phyloP scores from a whole-genome alignment of 2,888 invertebrate species.

The Tridacna crocea region DNA sequence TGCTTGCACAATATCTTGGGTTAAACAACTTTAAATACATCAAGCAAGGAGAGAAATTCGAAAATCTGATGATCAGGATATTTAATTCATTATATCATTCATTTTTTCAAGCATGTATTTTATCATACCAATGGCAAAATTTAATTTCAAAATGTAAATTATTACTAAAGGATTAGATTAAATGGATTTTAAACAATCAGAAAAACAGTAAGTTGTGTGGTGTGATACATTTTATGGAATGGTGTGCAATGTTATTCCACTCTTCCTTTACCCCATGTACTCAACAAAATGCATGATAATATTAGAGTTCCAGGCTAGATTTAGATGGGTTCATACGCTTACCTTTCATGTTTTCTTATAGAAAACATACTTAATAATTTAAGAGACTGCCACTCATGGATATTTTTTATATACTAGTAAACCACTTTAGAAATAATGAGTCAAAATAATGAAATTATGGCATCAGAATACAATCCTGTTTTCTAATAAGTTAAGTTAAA shows the following conservation, averaged over 20 bases:
- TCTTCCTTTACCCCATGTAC: neutral
- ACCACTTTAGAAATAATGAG: no score
- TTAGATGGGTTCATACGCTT: neutral
- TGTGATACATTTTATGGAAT: constrained; percentile 25
- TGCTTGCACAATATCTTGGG: constrained; percentile 8
- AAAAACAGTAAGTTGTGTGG: constrained; percentile 38
- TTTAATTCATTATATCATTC: no score
- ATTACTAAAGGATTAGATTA: constrained; percentile 7
- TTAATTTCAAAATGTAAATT: neutral
- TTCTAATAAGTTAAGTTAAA: no score
- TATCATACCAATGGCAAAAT: neutral
- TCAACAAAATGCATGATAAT: constrained; percentile 17
- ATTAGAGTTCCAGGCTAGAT: neutral
- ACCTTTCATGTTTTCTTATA: neutral
- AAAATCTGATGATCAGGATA: no score
- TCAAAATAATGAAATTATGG: no score
- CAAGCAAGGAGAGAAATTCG: neutral
- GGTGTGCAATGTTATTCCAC: constrained; percentile 23
- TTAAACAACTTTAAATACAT: neutral
- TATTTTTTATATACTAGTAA: no score
- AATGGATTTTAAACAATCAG: constrained; percentile 18
- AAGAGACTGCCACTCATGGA: no score
- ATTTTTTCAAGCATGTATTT: neutral
- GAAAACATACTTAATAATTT: no score
- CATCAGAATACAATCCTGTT: no score